Percentiles rank a stretch among this genome's conserved stretches.
These are phyloP conservation scores for Brachylomia viminalis DNA, from an alignment of 2,888 invertebrate genomes.

Conservation along the genomic window DNA sequence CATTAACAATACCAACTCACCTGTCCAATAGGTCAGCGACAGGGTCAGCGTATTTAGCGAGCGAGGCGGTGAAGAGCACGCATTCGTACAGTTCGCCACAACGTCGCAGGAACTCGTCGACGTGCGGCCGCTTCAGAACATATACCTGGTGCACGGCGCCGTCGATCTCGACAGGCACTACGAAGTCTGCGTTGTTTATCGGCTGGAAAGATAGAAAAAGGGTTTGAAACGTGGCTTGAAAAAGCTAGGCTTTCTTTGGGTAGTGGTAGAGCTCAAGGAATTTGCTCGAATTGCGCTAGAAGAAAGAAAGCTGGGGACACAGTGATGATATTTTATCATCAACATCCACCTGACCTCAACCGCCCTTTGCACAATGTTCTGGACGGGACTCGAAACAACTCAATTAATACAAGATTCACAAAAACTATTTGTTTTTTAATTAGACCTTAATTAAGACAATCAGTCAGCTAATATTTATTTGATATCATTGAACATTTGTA, in stretches of 20 bases:
- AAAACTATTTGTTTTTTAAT: neutral
- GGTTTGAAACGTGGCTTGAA: neutral
- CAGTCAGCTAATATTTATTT: constrained; percentile 8
- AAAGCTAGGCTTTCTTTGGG: neutral
- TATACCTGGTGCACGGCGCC: constrained; percentile 99
- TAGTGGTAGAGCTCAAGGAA: neutral
- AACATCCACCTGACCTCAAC: neutral
- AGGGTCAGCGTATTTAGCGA: constrained; percentile 99
- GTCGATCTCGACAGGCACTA: constrained; percentile 99
- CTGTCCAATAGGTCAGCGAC: constrained; percentile 97
- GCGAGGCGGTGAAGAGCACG: constrained; percentile 99
- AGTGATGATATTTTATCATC: neutral
- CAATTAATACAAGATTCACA: neutral
- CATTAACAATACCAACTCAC: constrained; percentile 57
- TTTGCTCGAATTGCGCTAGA: no score
- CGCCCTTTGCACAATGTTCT: neutral
- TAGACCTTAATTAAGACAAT: neutral
- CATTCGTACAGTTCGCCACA: constrained; percentile 99
- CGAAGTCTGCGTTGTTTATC: constrained; percentile 99
- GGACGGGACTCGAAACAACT: neutral
- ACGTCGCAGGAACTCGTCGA: constrained; percentile 99
- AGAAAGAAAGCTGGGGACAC: neutral
- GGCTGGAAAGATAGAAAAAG: constrained; percentile 92
- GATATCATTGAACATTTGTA: neutral
- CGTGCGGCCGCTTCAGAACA: constrained; percentile 99